A percentile compares a stretch with the other conserved stretches of the same genome.
These are phyloP conservation scores for Ophion slaviceki DNA, from an alignment of 2,888 invertebrate species.

Conservation along the genomic window DNA sequence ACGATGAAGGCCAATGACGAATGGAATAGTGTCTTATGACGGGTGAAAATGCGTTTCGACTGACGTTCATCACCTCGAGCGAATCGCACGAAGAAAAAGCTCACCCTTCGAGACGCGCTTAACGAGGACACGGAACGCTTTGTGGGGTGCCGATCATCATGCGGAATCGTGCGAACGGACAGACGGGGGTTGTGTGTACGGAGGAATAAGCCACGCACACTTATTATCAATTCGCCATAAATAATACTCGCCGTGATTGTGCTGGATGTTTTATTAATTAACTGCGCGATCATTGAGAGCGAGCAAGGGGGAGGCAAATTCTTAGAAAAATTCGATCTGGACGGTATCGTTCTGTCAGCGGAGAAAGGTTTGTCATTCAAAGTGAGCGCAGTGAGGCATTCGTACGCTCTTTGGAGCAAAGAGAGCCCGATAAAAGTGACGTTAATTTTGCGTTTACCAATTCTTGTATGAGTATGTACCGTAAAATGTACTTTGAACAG, in stretches of 20 bases:
- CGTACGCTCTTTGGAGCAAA: no score
- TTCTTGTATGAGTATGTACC: not conserved
- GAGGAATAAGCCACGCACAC: not conserved
- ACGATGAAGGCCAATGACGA: conserved; percentile 56
- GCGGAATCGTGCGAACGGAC: conserved; percentile 7
- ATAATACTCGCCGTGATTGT: not conserved
- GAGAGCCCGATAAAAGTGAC: no score
- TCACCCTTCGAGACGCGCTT: conserved; percentile 30
- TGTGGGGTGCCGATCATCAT: conserved; percentile 69
- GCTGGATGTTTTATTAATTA: conserved; percentile 13
- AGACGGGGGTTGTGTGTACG: not conserved
- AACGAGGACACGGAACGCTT: conserved; percentile 73
- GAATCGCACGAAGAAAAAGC: conserved; percentile 53
- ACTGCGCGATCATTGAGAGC: not conserved
- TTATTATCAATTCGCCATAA: not conserved
- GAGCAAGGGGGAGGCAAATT: not conserved
- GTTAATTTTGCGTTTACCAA: no score
- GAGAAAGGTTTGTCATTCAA: not conserved
- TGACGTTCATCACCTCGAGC: conserved; percentile 58
- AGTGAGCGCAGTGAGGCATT: not conserved
- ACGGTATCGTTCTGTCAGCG: no score
- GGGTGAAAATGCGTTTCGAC: conserved; percentile 58
- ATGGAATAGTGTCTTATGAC: conserved; percentile 61
- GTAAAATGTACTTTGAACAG: no score
- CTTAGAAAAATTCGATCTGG: not conserved